phyloP scores from a whole-genome alignment of 2,113 vertebrate genomes.

The Crotalus viridis region DNA sequence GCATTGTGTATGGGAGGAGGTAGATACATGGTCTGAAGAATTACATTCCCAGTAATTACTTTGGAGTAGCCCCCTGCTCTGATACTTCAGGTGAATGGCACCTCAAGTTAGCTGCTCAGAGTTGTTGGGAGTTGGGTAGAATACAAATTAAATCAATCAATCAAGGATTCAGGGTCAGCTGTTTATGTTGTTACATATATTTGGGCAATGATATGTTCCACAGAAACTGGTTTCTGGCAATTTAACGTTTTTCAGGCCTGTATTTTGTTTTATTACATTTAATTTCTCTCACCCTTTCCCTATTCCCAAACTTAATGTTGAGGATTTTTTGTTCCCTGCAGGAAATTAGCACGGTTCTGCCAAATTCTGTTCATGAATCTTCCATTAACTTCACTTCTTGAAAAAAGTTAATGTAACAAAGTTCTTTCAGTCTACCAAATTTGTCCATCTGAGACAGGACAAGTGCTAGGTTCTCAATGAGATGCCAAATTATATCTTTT shows the following conservation, averaged over 20 bases:
- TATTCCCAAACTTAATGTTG: background rate
- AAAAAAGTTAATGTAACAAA: background rate
- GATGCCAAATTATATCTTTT: background rate
- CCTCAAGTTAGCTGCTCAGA: background rate
- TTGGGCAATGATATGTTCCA: background rate
- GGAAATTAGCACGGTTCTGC: background rate
- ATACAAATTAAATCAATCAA: background rate
- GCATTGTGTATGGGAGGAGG: background rate
- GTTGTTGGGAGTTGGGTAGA: background rate
- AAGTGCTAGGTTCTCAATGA: background rate
- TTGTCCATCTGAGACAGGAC: background rate
- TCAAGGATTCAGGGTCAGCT: background rate
- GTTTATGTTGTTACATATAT: background rate
- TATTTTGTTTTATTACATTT: background rate
- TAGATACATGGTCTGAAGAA: background rate
- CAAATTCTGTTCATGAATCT: background rate
- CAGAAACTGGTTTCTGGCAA: background rate
- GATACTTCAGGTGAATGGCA: background rate
- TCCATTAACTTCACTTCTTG: background rate
- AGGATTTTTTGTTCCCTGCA: background rate
- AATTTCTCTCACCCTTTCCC: background rate
- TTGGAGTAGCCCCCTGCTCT: background rate
- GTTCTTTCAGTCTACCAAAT: background rate
- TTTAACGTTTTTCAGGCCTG: background rate
- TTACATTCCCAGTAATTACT: background rate